These are phyloP conservation scores for Morone saxatilis DNA, from an alignment of 2,113 vertebrate genomes.

Conservation along the genomic window DNA sequence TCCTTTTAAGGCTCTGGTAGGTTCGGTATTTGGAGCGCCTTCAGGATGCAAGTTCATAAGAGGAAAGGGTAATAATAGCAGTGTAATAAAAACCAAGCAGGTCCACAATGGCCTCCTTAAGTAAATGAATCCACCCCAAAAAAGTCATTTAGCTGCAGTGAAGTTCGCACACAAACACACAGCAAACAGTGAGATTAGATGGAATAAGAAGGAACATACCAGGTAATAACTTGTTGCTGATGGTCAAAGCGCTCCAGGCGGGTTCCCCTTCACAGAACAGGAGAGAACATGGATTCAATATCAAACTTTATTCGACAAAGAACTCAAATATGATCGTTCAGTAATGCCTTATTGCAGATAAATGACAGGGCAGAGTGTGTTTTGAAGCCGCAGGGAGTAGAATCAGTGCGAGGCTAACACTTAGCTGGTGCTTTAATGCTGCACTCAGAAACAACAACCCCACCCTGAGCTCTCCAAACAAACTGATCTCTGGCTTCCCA, in stretches of 20 bases:
- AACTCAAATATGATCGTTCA: background rate
- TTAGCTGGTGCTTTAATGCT: slow-evolving; percentile 45
- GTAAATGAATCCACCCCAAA: slow-evolving; percentile 58
- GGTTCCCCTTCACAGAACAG: slow-evolving; percentile 73
- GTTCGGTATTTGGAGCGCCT: slow-evolving; percentile 79
- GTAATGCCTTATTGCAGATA: slow-evolving; percentile 22
- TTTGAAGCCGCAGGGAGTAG: slow-evolving; percentile 7
- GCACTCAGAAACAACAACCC: slow-evolving; percentile 24
- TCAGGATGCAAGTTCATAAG: slow-evolving; percentile 83
- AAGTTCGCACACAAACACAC: slow-evolving; percentile 27
- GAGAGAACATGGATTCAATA: slow-evolving; percentile 45
- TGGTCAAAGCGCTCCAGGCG: slow-evolving; percentile 67
- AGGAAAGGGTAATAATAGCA: slow-evolving; percentile 86
- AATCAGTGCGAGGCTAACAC: slow-evolving; percentile 32
- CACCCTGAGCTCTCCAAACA: slow-evolving; percentile 23
- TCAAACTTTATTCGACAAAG: slow-evolving; percentile 5
- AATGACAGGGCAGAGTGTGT: slow-evolving; percentile 8
- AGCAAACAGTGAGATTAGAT: background rate
- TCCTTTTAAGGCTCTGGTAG: slow-evolving; percentile 86
- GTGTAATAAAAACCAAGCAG: slow-evolving; percentile 64
- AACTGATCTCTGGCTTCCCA: slow-evolving; percentile 22
- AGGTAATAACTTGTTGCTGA: slow-evolving; percentile 72
- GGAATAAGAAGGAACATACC: slow-evolving; percentile 73
- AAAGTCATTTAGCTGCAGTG: slow-evolving; percentile 42
- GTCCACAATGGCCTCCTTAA: slow-evolving; percentile 61